A percentile compares a stretch with the other conserved stretches of the same genome.
These are phyloP conservation scores for Bombus consobrinus DNA, from an alignment of 1,140 invertebrate genomes.

Conservation along the genomic window DNA sequence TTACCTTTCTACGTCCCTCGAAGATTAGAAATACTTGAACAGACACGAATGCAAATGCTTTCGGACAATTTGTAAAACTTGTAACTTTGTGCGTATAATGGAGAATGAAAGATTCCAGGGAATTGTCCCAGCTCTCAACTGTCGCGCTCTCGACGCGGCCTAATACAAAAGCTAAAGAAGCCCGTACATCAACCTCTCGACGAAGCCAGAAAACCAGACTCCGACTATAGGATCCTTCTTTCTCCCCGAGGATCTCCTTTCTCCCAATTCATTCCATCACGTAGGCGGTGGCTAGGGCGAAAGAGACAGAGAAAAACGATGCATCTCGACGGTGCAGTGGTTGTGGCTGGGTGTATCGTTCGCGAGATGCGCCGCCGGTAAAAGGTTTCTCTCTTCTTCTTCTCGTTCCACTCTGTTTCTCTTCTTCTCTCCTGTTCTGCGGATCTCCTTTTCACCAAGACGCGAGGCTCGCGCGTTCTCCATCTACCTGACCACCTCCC, in stretches of 20 bases:
- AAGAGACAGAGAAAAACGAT: not conserved
- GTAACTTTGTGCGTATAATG: rapidly evolving
- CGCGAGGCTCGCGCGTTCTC: not conserved
- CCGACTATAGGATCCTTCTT: not conserved
- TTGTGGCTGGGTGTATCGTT: conserved; percentile 15
- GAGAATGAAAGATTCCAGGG: too few species aligned
- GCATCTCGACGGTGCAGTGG: not conserved
- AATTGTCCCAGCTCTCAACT: too few species aligned
- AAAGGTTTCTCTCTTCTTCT: conserved; percentile 14
- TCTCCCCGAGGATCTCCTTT: conserved; percentile 18
- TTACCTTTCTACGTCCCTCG: not conserved
- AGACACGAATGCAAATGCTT: not conserved
- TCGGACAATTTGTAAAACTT: not conserved
- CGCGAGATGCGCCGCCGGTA: conserved; percentile 17
- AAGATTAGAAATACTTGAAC: not conserved
- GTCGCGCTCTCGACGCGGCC: not conserved
- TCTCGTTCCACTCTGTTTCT: not conserved
- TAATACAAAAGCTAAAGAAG: not conserved
- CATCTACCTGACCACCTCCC: not conserved
- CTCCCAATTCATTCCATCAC: conserved; percentile 38
- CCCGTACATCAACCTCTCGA: not conserved
- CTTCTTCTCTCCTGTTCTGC: not conserved
- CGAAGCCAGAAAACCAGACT: not conserved
- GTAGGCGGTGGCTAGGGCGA: not conserved
- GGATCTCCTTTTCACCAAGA: not conserved